Conservation (phyloP, 2,888 invertebrate species). For the Folsomia manolachei region DNA sequence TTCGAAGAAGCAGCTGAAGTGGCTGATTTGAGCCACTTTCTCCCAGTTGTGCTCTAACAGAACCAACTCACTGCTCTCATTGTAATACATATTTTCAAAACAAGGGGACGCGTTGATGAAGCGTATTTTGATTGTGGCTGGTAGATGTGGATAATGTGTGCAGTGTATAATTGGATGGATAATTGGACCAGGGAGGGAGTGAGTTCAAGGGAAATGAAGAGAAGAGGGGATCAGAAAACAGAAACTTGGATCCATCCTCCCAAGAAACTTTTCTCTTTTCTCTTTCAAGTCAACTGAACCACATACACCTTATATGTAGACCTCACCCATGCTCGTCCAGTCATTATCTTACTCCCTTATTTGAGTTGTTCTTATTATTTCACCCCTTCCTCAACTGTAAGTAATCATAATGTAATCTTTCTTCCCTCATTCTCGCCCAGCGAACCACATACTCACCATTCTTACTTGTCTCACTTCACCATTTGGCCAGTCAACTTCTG, state of each 20-base stretch:
- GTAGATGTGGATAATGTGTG: constrained; percentile 8
- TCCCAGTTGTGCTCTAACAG: neutral
- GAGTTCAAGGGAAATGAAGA: neutral
- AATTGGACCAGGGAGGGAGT: neutral
- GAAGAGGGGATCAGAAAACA: no score
- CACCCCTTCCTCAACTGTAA: neutral
- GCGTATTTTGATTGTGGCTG: constrained; percentile 5
- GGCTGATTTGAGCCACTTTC: neutral
- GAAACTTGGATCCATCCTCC: no score
- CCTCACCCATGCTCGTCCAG: neutral
- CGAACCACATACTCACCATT: no score
- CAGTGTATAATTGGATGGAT: constrained; percentile 5
- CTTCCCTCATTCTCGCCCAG: neutral
- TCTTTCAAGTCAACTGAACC: neutral
- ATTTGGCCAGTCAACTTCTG: neutral
- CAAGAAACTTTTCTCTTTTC: neutral
- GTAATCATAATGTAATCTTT: constrained; percentile 7
- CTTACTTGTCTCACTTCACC: neutral
- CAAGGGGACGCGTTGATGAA: constrained; percentile 1
- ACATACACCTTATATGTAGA: neutral
- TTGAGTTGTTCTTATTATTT: constrained; percentile 2
- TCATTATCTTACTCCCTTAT: neutral
- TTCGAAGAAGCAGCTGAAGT: no score
- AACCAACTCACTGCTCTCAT: neutral
- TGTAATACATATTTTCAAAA: neutral